These are phyloP conservation scores for Sparus aurata DNA, from an alignment of 2,797 vertebrate species.

Conservation along the genomic window DNA sequence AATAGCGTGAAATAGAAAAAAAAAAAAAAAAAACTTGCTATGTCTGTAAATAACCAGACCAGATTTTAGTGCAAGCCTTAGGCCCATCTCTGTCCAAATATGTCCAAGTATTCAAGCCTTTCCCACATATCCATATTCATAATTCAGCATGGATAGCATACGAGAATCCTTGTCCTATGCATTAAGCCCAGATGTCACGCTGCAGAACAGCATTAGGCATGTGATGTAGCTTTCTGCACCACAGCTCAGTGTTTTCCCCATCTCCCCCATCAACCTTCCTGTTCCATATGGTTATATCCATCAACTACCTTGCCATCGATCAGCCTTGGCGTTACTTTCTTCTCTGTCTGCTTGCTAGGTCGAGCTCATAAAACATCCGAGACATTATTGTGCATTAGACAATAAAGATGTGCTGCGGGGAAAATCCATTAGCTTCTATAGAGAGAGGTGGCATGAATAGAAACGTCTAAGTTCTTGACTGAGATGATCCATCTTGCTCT, in stretches of 20 bases:
- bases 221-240: conserved; percentile 60
- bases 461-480: conserved; percentile 68
- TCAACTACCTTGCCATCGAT: conserved; percentile 74
- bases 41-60: conserved; percentile 2
- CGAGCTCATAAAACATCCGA: conserved; percentile 77
- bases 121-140: conserved; percentile 30
- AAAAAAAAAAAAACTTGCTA: not conserved
- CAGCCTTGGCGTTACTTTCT: conserved; percentile 72
- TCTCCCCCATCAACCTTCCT: conserved; percentile 62
- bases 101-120: conserved; percentile 13
- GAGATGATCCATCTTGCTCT: conserved; percentile 73
- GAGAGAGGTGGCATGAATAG: conserved; percentile 72
- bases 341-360: conserved; percentile 71
- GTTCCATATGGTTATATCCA: conserved; percentile 76
- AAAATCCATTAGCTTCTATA: conserved; percentile 75
- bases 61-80: conserved; percentile 20
- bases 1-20: conserved; percentile 1
- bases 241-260: conserved; percentile 43
- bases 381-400: conserved; percentile 81
- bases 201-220: conserved; percentile 48
- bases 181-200: conserved; percentile 54
- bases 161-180: conserved; percentile 31
- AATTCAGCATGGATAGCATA: conserved; percentile 47
- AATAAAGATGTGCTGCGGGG: conserved; percentile 77
- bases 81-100: conserved; percentile 38